Base-by-base conservation (phyloP, 1,140 invertebrate genomes). In the Hylaeus anthracinus region DNA sequence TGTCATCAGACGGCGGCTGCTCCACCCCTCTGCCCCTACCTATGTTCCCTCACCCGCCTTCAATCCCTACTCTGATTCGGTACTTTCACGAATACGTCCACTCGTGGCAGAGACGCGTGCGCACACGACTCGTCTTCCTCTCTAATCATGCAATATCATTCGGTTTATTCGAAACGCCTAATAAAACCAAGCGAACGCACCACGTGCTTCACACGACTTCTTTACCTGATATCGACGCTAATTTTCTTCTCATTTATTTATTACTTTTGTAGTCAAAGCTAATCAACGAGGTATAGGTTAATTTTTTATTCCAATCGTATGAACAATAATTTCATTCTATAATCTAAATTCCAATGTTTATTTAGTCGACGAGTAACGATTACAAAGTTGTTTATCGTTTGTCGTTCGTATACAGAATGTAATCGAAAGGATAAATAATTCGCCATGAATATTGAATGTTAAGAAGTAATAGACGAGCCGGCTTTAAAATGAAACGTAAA, bases 1-100 rank as follows among this genome's bases (percentile, higher is more conserved):
- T 92, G 92, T 92, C 92, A 92, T 91, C 90, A 81, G 88, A 87
- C 86, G 84, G 71, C 79, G 67, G 56, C 81, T 61, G 74, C 87
- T 79, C 77, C 87, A 70, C 83, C 78, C 71, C 74, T 73, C 76
- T 67, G 53, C 72, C 86, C 70, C 76, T 77, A 69, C 71, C 37
- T 26, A 43, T 26, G 83, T 53, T 81, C 69, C 79, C 81, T 67
- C 80, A 76, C 72, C 84, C 72, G 60, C 61, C 71, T 48, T 80
- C 64, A 2, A 45, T 41, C 79, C 78, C 79, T 71, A 69, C 79
- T 43, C 45, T 8, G 8, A 2, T 37, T 37, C 37, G 15, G 12
- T 80, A 69, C 79, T 80, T 80, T 75, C 79, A 80, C 79, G 64
- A 61, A 80, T 55, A 80, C 79, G 64, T 53, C 56, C 9, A 61